These are phyloP conservation scores for Anthophora plumipes DNA, from an alignment of 2,888 invertebrate species.

Conservation along the genomic window DNA sequence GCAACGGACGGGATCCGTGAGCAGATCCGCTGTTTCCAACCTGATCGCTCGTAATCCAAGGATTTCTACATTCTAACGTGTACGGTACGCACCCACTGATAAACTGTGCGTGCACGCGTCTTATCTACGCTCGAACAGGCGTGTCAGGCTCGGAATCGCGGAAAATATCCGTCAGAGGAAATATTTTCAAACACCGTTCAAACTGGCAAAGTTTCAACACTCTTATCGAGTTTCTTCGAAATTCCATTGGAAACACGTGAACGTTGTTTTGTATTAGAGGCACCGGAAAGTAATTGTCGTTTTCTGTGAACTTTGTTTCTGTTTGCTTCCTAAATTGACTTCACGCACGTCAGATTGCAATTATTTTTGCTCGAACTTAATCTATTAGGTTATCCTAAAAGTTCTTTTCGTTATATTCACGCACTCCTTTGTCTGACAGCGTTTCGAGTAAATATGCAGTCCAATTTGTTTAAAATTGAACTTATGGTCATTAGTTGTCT, in stretches of 20 bases:
- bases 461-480: no score
- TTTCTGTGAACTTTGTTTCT: no score
- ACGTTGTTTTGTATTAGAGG: no score
- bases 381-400: no score
- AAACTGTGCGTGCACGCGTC: slow-evolving; percentile 62
- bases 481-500: no score
- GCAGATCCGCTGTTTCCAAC: slow-evolving; percentile 33
- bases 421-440: no score
- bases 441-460: no score
- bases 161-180: not conserved
- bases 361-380: no score
- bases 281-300: no score
- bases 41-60: slow-evolving; percentile 63
- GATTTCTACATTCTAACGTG: slow-evolving; percentile 76
- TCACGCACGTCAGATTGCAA: no score
- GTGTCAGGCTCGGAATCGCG: slow-evolving; percentile 22
- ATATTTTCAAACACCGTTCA: slow-evolving; percentile 13
- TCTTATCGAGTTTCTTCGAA: not conserved
- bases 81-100: slow-evolving; percentile 65
- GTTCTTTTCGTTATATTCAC: no score
- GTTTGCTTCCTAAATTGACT: no score
- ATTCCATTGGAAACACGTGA: slow-evolving; percentile 2
- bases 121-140: slow-evolving; percentile 57
- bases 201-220: not conserved
- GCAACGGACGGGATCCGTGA: not conserved